phyloP scores from a whole-genome alignment of 1,140 invertebrate species.

The Drosophila mayri region DNA sequence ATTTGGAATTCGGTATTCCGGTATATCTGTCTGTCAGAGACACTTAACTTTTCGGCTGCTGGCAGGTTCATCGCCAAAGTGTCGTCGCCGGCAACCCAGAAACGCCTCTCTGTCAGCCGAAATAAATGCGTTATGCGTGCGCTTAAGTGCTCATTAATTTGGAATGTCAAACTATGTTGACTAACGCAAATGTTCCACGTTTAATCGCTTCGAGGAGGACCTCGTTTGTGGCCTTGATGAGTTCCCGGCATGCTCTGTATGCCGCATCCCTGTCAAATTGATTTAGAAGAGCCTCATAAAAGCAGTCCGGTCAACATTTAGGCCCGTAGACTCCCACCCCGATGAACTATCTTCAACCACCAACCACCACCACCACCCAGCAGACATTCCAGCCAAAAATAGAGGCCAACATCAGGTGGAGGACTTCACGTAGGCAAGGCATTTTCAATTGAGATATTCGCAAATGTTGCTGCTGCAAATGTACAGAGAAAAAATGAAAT shows the following conservation, averaged over 20 bases:
- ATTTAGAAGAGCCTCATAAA: conserved; percentile 51
- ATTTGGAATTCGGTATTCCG: conserved; percentile 16
- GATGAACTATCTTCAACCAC: neutral
- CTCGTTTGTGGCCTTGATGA: conserved; percentile 40
- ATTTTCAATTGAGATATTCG: conserved; percentile 72
- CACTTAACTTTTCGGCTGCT: conserved; percentile 53
- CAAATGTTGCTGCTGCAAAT: conserved; percentile 11
- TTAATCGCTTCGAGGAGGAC: conserved; percentile 62
- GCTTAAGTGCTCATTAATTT: conserved; percentile 83
- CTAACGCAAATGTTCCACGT: conserved; percentile 54
- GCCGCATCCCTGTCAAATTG: conserved; percentile 54
- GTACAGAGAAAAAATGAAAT: neutral
- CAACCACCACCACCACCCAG: neutral
- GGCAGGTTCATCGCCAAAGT: conserved; percentile 55
- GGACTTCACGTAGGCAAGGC: conserved; percentile 45
- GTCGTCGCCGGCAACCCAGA: conserved; percentile 20
- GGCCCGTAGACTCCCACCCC: conserved; percentile 5
- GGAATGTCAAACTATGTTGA: conserved; percentile 72
- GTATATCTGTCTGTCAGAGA: conserved; percentile 53
- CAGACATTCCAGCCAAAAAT: conserved; percentile 22
- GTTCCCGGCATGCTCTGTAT: conserved; percentile 26
- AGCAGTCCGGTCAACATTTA: conserved; percentile 43
- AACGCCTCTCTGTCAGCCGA: conserved; percentile 24
- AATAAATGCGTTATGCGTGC: conserved; percentile 81
- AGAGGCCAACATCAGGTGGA: conserved; percentile 29